Evolutionary conservation across 2,113 vertebrate species (phyloP), one percentile per base, ranked within the genome.

Genomic region (Stegastes partitus): DNA sequence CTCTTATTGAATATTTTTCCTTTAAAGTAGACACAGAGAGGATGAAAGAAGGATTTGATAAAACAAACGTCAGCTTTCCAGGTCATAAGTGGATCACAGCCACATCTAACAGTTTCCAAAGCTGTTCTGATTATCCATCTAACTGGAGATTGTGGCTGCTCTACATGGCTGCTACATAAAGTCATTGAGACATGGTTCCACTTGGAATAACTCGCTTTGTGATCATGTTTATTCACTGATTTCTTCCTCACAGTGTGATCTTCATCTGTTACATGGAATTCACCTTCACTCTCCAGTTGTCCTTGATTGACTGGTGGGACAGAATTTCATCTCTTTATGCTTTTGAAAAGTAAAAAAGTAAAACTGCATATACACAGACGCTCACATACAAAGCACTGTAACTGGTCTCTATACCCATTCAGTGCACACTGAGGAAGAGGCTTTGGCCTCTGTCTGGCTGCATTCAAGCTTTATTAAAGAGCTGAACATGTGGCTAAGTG

Each of bases 401-500:
- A 68, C 8, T 31, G 37, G 3, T 58, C 74, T 55, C 44, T 59
- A 1, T 39, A 21, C 18, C 31, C 1, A 2, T 61, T 59, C 39
- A 55, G 58, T 39, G 18, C 47, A 62, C 25, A 62, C 25, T 62
- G 55, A 72, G 16, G 61, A 63, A 26, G 69, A 75, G 16, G 67
- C 37, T 25, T 42, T 37, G 42, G 16, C 42, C 59, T 74, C 54
- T 51, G 54, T 61, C 39, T 34, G 72, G 55, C 74, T 55, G 53
- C 64, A 64, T 37, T 68, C 64, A 25, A 61, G 26, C 34, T 77
- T 51, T 50, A 54, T 57, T 53, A 74, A 79, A 82, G 71, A 64
- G 68, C 72, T 55, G 68, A 80, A 79, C 63, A 76, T 70, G 81
- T 88, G 85, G 67, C 68, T 51, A 58, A 72, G 66, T 68, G 82